phyloP scores from a whole-genome alignment of 1,140 invertebrate species.

The Drosophila quadrilineata region DNA sequence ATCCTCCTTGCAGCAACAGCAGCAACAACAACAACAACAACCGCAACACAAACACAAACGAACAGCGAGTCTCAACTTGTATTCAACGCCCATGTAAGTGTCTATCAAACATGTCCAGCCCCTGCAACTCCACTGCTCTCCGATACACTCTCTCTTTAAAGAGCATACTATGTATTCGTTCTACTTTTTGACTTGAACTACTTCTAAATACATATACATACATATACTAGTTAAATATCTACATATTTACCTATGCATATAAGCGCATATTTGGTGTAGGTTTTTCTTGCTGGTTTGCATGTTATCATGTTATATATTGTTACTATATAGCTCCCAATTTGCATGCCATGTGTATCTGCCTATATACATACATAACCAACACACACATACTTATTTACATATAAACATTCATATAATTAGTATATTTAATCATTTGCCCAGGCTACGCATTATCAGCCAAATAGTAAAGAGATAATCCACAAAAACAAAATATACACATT shows the following conservation, averaged over 20 bases:
- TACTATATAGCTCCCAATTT: slow-evolving; percentile 45
- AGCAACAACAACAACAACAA: slow-evolving; percentile 28
- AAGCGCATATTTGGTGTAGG: slow-evolving; percentile 51
- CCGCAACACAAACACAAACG: slow-evolving; percentile 57
- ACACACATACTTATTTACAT: slow-evolving; percentile 18
- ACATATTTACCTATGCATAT: slow-evolving; percentile 17
- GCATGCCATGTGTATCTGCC: slow-evolving; percentile 43
- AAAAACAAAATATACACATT: too few relatives aligned
- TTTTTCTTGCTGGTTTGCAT: slow-evolving; percentile 64
- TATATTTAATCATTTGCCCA: slow-evolving; percentile 31
- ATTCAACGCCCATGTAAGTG: slow-evolving; percentile 65
- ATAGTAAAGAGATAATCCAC: slow-evolving; percentile 33
- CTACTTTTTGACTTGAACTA: slow-evolving; percentile 36
- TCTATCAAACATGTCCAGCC: neutral
- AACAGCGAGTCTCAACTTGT: slow-evolving; percentile 56
- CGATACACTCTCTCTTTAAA: too few relatives aligned
- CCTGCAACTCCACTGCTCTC: neutral
- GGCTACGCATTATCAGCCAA: slow-evolving; percentile 28
- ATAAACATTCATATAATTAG: slow-evolving; percentile 5
- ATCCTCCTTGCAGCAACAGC: slow-evolving; percentile 25
- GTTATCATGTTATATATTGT: slow-evolving; percentile 31
- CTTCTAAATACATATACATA: slow-evolving; percentile 10
- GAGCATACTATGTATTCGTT: too few relatives aligned
- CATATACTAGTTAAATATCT: neutral
- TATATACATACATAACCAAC: slow-evolving; percentile 5